Evolutionary conservation across 2,888 invertebrate species (phyloP).

Genomic region (Rugalucina vietnamica): DNA sequence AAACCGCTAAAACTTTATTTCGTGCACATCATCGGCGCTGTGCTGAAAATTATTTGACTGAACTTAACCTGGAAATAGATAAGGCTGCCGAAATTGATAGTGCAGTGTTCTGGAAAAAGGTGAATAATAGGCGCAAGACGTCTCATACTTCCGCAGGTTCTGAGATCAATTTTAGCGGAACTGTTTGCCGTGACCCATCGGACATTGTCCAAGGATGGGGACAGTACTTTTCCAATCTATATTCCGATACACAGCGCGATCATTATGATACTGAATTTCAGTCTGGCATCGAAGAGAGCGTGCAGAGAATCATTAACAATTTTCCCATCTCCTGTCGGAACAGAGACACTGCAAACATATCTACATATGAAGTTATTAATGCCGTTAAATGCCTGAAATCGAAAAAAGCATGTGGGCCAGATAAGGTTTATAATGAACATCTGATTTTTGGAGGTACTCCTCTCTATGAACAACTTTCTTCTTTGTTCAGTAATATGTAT

Average conservation of each 20-base stretch:
- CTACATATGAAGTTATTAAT: not conserved
- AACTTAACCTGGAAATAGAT: slow-evolving; percentile 10
- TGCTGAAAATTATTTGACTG: not conserved
- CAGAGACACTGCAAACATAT: not conserved
- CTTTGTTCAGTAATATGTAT: not conserved
- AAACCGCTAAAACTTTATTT: not conserved
- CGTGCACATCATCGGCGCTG: not conserved
- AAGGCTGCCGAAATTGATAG: not conserved
- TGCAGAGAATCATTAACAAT: not conserved
- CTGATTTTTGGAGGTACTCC: not conserved
- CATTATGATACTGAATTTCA: slow-evolving; percentile 1
- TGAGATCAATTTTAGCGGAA: slow-evolving; percentile 9
- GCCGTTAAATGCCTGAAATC: not conserved
- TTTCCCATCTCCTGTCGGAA: not conserved
- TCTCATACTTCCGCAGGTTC: not conserved
- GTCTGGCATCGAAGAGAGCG: not conserved
- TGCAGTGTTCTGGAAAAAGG: not conserved
- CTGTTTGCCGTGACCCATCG: not conserved
- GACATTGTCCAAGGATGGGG: slow-evolving; percentile 2
- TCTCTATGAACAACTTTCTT: not conserved
- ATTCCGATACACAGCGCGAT: not conserved
- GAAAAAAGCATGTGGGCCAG: not conserved
- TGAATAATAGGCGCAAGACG: not conserved
- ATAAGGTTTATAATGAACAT: not conserved
- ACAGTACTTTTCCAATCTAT: slow-evolving; percentile 8